phyloP scores from a whole-genome alignment of 2,113 vertebrate genomes.

The Thryonomys swinderianus region DNA sequence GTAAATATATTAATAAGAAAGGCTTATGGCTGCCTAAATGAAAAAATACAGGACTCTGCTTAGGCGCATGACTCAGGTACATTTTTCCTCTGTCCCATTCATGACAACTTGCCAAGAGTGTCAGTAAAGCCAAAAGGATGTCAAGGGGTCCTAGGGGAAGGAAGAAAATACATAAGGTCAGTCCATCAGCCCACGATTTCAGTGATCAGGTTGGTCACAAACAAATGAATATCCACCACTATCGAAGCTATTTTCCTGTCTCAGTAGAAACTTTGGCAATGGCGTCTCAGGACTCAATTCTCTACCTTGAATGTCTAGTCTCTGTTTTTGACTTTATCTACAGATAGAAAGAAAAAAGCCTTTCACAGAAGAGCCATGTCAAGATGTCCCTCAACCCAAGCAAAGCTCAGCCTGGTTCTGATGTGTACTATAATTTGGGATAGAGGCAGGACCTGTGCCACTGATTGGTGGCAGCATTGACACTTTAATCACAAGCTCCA shows the following conservation, averaged over 20 bases:
- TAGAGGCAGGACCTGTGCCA: not conserved
- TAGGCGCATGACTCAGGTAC: not conserved
- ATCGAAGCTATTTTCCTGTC: not conserved
- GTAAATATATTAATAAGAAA: slow-evolving; percentile 77
- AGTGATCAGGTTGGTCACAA: not conserved
- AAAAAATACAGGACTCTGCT: not conserved
- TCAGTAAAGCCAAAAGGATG: slow-evolving; percentile 21
- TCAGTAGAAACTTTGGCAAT: not conserved
- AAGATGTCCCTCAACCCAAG: not conserved
- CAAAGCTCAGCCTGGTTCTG: not conserved
- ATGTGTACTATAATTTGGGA: not conserved
- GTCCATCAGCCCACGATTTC: not conserved
- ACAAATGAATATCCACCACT: not conserved
- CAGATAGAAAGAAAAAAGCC: not conserved
- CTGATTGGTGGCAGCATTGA: not conserved
- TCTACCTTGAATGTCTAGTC: not conserved
- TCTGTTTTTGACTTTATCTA: not conserved
- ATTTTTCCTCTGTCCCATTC: slow-evolving; percentile 54
- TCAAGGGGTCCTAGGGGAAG: slow-evolving; percentile 16
- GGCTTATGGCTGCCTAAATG: slow-evolving; percentile 61
- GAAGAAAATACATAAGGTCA: not conserved
- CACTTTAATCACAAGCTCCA: not conserved
- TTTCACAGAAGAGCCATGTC: not conserved
- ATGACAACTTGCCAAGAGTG: slow-evolving; percentile 6
- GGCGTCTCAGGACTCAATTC: not conserved